Evolutionary conservation across 1,140 invertebrate species (phyloP).

Genomic region (Drosophila subpulchrella): DNA sequence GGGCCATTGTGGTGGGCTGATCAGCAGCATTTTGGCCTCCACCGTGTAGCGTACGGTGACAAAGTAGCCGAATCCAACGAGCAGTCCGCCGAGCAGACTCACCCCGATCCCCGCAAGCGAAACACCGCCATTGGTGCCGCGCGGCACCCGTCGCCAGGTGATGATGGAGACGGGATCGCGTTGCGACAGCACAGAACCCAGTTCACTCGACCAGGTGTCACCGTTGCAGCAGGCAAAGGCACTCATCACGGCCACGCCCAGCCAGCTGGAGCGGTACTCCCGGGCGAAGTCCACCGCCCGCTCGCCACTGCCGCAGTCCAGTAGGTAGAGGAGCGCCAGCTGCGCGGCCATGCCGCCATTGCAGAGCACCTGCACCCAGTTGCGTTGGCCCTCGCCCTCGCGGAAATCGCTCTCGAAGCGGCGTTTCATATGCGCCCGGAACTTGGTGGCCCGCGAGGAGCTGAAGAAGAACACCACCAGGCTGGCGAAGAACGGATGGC

Average conservation of each 20-base stretch:
- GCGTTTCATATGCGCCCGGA: conserved; percentile 88
- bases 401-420: conserved; percentile 92
- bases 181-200: conserved; percentile 91
- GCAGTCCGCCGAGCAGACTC: conserved; percentile 90
- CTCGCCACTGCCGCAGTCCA: conserved; percentile 92
- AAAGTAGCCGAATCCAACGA: conserved; percentile 91
- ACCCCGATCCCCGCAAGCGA: conserved; percentile 89
- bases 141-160: conserved; percentile 90
- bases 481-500: conserved; percentile 90
- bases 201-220: conserved; percentile 96
- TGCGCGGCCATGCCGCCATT: conserved; percentile 94
- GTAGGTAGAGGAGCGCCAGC: conserved; percentile 91
- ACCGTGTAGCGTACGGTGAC: conserved; percentile 88
- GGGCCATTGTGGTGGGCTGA: conserved; percentile 92
- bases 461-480: conserved; percentile 92
- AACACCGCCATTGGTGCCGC: conserved; percentile 94
- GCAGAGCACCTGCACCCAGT: conserved; percentile 96
- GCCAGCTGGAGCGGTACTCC: conserved; percentile 92
- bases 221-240: conserved; percentile 93
- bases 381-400: conserved; percentile 91
- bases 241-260: conserved; percentile 92
- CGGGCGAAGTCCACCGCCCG: conserved; percentile 91
- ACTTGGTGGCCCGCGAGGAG: conserved; percentile 93
- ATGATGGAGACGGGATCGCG: conserved; percentile 92
- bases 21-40: conserved; percentile 86